A percentile compares a stretch with the other conserved stretches of the same genome.
Evolutionary conservation across 37 sponge, comb jelly and placozoan genomes (phyloP).

Genomic region (Ephydatia muelleri): DNA sequence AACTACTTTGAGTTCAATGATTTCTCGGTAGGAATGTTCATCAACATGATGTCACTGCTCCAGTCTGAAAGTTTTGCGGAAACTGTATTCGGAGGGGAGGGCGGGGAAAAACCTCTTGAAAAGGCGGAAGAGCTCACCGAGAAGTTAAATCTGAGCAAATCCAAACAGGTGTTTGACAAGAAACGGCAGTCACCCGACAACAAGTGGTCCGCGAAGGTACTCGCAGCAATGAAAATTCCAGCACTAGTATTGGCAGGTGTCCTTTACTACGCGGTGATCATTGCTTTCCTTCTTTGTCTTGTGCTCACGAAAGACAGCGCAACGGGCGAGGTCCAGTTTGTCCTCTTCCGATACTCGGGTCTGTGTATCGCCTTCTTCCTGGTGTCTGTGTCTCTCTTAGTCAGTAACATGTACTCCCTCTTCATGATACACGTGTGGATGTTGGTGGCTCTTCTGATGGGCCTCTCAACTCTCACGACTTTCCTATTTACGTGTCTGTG

Average conservation of each 20-base stretch:
- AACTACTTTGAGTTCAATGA: conserved; percentile 52
- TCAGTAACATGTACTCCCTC: not conserved
- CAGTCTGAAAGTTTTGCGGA: conserved; percentile 45
- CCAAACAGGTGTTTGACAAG: conserved; percentile 21
- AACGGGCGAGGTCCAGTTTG: not conserved
- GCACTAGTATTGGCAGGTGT: not conserved
- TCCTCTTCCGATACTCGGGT: not conserved
- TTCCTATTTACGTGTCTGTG: not conserved
- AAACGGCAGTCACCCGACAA: not conserved
- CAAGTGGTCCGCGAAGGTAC: not conserved
- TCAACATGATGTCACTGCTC: conserved; percentile 53
- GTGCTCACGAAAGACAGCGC: not conserved
- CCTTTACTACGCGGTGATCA: not conserved
- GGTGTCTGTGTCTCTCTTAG: not conserved
- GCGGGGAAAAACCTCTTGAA: conserved; percentile 6
- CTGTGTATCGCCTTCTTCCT: not conserved
- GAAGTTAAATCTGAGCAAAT: conserved; percentile 13
- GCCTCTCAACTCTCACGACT: not conserved
- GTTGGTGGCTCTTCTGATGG: not conserved
- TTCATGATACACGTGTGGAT: not conserved
- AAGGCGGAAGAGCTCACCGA: conserved; percentile 31
- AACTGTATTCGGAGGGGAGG: conserved; percentile 37
- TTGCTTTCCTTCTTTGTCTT: not conserved
- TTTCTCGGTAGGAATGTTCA: conserved; percentile 45
- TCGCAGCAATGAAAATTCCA: not conserved